These are phyloP conservation scores for Malachius bipustulatus DNA, from an alignment of 2,888 invertebrate genomes.

Conservation along the genomic window DNA sequence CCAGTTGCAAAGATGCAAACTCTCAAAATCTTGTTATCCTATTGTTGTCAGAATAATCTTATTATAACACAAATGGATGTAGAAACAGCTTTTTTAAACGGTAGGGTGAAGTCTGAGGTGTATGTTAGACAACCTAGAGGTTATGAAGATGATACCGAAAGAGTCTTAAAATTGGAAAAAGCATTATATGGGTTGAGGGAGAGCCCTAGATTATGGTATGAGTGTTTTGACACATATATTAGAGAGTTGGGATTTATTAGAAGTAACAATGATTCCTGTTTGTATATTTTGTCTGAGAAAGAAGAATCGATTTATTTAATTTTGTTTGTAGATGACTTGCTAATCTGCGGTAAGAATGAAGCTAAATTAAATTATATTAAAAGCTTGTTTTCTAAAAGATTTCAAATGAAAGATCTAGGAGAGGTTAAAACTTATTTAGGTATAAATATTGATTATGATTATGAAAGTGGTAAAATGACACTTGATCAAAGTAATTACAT, in stretches of 20 bases:
- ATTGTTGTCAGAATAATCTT: slow-evolving; percentile 12
- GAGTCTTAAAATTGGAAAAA: slow-evolving; percentile 16
- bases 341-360: slow-evolving; percentile 11
- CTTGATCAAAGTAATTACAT: slow-evolving; percentile 25
- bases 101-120: slow-evolving; percentile 18
- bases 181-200: slow-evolving; percentile 20
- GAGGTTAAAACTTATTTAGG: slow-evolving; percentile 20
- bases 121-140: slow-evolving; percentile 19
- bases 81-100: slow-evolving; percentile 21
- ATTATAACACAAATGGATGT: slow-evolving; percentile 20
- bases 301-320: slow-evolving; percentile 9
- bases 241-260: slow-evolving; percentile 11
- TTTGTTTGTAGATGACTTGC: slow-evolving; percentile 14
- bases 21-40: slow-evolving; percentile 14
- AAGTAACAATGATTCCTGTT: slow-evolving; percentile 13
- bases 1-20: slow-evolving; percentile 15
- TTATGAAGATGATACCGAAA: slow-evolving; percentile 11
- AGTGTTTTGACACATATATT: slow-evolving; percentile 17
- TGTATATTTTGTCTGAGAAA: slow-evolving; percentile 10
- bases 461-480: slow-evolving; percentile 19
- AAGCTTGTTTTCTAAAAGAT: slow-evolving; percentile 9
- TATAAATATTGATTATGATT: slow-evolving; percentile 26
- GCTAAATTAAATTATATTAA: slow-evolving; percentile 9
- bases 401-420: slow-evolving; percentile 16
- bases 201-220: slow-evolving; percentile 18